phyloP scores from a whole-genome alignment of 2,888 invertebrate species.

The Drosophila tripunctata region DNA sequence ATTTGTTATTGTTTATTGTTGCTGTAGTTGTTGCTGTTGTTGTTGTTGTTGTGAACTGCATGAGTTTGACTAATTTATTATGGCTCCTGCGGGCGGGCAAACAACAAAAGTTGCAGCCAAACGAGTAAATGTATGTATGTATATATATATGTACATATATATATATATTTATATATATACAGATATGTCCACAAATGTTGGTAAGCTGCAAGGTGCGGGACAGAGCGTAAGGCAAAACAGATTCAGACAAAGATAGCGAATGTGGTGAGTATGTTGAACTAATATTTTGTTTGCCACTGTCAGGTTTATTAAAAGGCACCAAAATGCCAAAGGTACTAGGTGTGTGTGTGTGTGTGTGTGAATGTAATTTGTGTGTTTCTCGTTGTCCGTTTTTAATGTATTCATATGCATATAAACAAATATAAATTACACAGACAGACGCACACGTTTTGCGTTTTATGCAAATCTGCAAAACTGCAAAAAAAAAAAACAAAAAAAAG shows the following conservation, averaged over 20 bases:
- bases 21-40: not conserved
- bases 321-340: constrained; percentile 1
- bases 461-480: constrained; percentile 67
- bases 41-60: constrained; percentile 7
- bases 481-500: constrained; percentile 65
- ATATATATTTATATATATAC: no score
- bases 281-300: constrained; percentile 36
- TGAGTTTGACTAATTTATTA: constrained; percentile 51
- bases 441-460: constrained; percentile 58
- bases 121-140: constrained; percentile 11
- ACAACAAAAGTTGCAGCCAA: constrained; percentile 43
- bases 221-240: not conserved
- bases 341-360: constrained; percentile 8
- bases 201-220: constrained; percentile 1
- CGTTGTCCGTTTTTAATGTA: constrained; percentile 57
- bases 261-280: constrained; percentile 24
- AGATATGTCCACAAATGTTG: no score
- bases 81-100: constrained; percentile 38
- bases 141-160: not conserved
- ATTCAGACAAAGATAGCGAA: constrained; percentile 11
- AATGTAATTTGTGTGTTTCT: constrained; percentile 38
- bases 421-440: constrained; percentile 66
- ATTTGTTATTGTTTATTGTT: not conserved
- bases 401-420: constrained; percentile 76
- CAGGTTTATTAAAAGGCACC: constrained; percentile 64